These are phyloP conservation scores for Hypomesus transpacificus DNA, from an alignment of 2,113 vertebrate genomes.

Conservation along the genomic window DNA sequence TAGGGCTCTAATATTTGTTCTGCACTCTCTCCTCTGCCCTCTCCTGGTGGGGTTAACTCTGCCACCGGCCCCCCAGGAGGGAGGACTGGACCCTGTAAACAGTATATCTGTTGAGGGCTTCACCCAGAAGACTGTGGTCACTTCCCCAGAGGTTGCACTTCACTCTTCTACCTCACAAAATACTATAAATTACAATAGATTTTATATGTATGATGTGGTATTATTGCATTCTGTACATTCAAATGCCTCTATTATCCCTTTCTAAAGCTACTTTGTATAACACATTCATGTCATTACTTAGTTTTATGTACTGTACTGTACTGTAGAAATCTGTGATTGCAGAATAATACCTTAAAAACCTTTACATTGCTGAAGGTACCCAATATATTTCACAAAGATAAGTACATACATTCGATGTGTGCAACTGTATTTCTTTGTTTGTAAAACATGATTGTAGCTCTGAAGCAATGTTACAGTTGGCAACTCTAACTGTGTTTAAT, in stretches of 20 bases:
- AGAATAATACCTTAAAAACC: no score
- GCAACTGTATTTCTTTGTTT: background rate
- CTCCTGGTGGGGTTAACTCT: slow-evolving; percentile 63
- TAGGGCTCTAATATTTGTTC: slow-evolving; percentile 53
- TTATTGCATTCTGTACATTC: no score
- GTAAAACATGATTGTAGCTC: slow-evolving; percentile 16
- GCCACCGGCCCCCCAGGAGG: slow-evolving; percentile 65
- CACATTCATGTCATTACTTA: no score
- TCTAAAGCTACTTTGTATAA: no score
- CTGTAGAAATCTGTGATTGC: no score
- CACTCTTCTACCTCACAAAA: slow-evolving; percentile 23
- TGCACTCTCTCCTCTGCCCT: slow-evolving; percentile 36
- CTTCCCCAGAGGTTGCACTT: slow-evolving; percentile 90
- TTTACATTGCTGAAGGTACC: no score
- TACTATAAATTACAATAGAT: background rate
- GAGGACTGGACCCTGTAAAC: slow-evolving; percentile 77
- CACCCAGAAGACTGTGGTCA: slow-evolving; percentile 91
- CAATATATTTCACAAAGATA: background rate
- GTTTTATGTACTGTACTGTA: no score
- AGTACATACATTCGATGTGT: background rate
- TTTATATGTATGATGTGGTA: no score
- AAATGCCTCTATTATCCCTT: no score
- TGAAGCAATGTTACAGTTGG: slow-evolving; percentile 31
- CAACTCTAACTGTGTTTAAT: slow-evolving; percentile 91
- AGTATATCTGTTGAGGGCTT: slow-evolving; percentile 89